Percentiles rank a stretch among this genome's conserved stretches.
Conservation (phyloP, 2,888 invertebrate genomes). For the Minunthozetes semirufus region DNA sequence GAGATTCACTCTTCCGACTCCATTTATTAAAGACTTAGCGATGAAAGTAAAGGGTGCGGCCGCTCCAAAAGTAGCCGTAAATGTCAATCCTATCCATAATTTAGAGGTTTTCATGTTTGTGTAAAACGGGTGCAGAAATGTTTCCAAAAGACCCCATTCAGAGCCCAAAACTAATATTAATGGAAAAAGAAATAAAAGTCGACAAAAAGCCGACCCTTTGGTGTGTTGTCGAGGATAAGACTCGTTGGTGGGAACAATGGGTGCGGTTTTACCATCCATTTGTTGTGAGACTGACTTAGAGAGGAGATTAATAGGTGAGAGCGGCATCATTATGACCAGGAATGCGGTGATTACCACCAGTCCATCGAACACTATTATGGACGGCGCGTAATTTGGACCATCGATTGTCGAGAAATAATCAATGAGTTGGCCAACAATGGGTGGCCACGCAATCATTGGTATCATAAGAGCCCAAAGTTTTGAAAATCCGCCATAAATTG, state of each 20-base stretch:
- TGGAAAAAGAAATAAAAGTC: conserved; percentile 34
- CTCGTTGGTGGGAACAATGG: conserved; percentile 32
- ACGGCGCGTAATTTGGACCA: conserved; percentile 42
- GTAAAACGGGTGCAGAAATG: conserved; percentile 55
- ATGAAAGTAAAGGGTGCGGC: conserved; percentile 39
- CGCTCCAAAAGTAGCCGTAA: conserved; percentile 35
- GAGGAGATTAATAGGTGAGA: conserved; percentile 35
- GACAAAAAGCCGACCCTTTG: conserved; percentile 31
- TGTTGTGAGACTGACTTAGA: conserved; percentile 25
- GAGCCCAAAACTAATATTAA: conserved; percentile 64
- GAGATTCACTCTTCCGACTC: conserved; percentile 40
- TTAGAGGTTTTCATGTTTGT: conserved; percentile 38
- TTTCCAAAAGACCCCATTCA: conserved; percentile 73
- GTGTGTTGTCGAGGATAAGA: conserved; percentile 32
- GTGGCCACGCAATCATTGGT: conserved; percentile 38
- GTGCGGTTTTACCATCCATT: conserved; percentile 18
- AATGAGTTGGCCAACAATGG: conserved; percentile 41
- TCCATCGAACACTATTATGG: conserved; percentile 42
- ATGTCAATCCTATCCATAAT: conserved; percentile 37
- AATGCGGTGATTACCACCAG: conserved; percentile 40
- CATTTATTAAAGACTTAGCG: conserved; percentile 40
- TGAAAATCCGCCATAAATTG: conserved; percentile 37
- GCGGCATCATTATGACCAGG: conserved; percentile 41
- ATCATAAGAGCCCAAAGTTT: conserved; percentile 30
- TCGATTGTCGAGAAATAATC: conserved; percentile 40